A percentile compares a stretch with the other conserved stretches of the same genome.
These are phyloP conservation scores for Paratilapia polleni DNA, from an alignment of 2,113 vertebrate species.

Conservation along the genomic window DNA sequence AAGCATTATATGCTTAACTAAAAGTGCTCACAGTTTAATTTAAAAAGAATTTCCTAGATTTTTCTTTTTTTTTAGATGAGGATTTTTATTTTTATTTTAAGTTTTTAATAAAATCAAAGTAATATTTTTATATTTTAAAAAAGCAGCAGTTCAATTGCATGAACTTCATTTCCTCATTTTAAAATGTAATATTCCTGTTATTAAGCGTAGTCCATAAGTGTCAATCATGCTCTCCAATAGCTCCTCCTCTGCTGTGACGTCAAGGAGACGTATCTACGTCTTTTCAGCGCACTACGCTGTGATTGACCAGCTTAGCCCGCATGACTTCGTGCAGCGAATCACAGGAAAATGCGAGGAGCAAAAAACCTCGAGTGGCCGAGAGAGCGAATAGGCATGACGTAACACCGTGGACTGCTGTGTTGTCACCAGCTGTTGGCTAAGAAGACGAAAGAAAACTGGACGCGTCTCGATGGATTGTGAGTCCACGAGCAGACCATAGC, in stretches of 20 bases:
- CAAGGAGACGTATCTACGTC: slow-evolving; percentile 36
- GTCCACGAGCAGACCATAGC: neutral
- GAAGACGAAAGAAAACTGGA: slow-evolving; percentile 52
- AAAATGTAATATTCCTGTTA: accelerated
- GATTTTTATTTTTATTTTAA: no score
- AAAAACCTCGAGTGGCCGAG: slow-evolving; percentile 11
- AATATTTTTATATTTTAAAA: neutral
- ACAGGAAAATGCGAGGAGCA: slow-evolving; percentile 22
- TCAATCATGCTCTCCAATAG: neutral
- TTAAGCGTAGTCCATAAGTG: neutral
- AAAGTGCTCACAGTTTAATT: neutral
- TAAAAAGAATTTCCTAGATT: no score
- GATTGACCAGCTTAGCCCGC: slow-evolving; percentile 43
- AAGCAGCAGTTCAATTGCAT: accelerated
- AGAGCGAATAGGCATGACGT: slow-evolving; percentile 64
- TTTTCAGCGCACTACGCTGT: neutral
- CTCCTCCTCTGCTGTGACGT: slow-evolving; percentile 54
- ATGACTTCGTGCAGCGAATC: slow-evolving; percentile 61
- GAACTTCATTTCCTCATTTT: neutral
- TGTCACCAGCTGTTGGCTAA: slow-evolving; percentile 74
- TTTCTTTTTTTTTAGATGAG: neutral
- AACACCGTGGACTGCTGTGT: slow-evolving; percentile 54
- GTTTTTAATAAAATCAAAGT: no score
- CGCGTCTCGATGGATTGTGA: neutral
- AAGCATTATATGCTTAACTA: neutral